These are phyloP conservation scores for Dolichallabes microphthalmus DNA, from an alignment of 2,113 vertebrate genomes.

Conservation along the genomic window DNA sequence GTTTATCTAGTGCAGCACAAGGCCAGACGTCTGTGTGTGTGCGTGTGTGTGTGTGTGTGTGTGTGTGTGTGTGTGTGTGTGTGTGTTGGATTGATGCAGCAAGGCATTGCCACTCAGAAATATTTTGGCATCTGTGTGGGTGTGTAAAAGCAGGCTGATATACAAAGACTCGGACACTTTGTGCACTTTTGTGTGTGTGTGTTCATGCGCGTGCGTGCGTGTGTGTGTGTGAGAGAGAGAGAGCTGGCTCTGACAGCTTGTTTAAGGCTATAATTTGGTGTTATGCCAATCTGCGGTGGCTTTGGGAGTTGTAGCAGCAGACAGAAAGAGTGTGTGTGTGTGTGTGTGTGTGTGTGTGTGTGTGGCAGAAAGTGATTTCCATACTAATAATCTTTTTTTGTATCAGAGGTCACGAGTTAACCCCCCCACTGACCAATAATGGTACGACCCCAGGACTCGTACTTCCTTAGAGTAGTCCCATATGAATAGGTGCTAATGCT, in stretches of 20 bases:
- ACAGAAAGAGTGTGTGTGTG: slow-evolving; percentile 37
- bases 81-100: slow-evolving; percentile 11
- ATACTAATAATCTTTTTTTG: no score
- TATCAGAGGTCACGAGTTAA: no score
- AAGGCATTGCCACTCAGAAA: background rate
- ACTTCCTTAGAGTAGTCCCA: no score
- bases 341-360: background rate
- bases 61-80: slow-evolving; percentile 2
- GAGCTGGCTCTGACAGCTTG: background rate
- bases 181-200: background rate
- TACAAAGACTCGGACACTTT: background rate
- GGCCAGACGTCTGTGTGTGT: background rate
- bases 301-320: background rate
- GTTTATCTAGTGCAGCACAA: slow-evolving; percentile 36
- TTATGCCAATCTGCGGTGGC: slow-evolving; percentile 30
- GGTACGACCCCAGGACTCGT: no score
- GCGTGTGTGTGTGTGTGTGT: slow-evolving; percentile 4
- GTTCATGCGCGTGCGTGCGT: slow-evolving; percentile 6
- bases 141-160: slow-evolving; percentile 10
- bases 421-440: no score
- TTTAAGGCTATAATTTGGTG: slow-evolving; percentile 27
- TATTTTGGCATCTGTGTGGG: slow-evolving; percentile 22
- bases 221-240: slow-evolving; percentile 7
- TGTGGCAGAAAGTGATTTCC: slow-evolving; percentile 25
- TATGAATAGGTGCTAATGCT: no score